Evolutionary conservation across 2,113 vertebrate genomes (phyloP).

Genomic region (Scopus umbretta): DNA sequence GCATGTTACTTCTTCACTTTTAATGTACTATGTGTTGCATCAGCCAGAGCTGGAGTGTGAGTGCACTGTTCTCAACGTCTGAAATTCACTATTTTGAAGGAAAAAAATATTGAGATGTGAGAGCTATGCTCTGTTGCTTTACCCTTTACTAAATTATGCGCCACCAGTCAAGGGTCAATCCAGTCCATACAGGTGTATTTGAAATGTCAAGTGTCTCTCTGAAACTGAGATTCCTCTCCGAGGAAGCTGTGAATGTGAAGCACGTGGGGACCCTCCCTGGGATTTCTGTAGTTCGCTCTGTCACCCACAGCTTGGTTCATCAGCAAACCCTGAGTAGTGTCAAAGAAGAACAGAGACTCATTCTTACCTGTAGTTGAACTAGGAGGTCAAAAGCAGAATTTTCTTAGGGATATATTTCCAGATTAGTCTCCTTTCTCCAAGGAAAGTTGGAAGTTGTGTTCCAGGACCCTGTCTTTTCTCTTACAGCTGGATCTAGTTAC

Average conservation of each 20-base stretch:
- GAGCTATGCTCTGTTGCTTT: neutral
- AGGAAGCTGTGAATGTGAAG: accelerated
- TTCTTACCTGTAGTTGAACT: neutral
- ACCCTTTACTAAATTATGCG: neutral
- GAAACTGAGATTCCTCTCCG: neutral
- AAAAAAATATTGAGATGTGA: neutral
- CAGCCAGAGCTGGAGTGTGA: neutral
- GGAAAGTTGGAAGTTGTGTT: neutral
- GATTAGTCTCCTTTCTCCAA: neutral
- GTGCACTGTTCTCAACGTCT: neutral
- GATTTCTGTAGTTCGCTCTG: neutral
- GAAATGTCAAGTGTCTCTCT: neutral
- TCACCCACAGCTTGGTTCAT: neutral
- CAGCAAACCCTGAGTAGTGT: neutral
- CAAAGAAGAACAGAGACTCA: neutral
- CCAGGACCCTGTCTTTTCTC: neutral
- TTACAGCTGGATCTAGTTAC: neutral
- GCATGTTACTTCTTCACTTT: neutral
- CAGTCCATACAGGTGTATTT: neutral
- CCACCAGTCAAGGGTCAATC: neutral
- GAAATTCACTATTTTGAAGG: neutral
- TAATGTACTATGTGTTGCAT: neutral
- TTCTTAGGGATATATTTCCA: neutral
- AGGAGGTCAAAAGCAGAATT: neutral
- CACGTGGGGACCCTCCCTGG: accelerated